Conservation (phyloP, 2,113 vertebrate species). For the Neomonachus schauinslandi region DNA sequence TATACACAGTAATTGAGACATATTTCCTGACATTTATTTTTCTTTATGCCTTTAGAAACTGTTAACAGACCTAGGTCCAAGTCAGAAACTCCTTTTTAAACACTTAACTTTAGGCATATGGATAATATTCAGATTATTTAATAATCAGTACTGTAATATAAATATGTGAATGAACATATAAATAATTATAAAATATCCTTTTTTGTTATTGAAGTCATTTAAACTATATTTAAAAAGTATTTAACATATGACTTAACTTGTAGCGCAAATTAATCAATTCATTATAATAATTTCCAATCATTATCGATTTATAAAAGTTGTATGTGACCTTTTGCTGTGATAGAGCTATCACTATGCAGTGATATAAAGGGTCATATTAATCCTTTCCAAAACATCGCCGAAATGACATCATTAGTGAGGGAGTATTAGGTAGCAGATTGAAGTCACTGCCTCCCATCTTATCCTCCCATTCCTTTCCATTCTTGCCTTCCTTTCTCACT, state of each 20-base stretch:
- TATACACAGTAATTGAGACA: not conserved
- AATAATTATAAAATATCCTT: not conserved
- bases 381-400: not conserved
- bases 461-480: not conserved
- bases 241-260: not conserved
- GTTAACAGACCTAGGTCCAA: not conserved
- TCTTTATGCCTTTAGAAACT: not conserved
- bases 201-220: not conserved
- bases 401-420: not conserved
- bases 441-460: not conserved
- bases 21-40: not conserved
- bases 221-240: not conserved
- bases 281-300: not conserved
- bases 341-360: not conserved
- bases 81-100: not conserved
- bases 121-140: constrained; percentile 8
- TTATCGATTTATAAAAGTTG: not conserved
- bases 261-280: not conserved
- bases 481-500: not conserved
- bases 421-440: not conserved
- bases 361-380: not conserved
- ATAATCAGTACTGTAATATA: not conserved
- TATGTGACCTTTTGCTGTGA: not conserved
- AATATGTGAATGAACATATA: not conserved
- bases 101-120: not conserved